Evolutionary conservation across 1,140 invertebrate species (phyloP), one percentile per base, ranked within the genome.

Genomic region (Marisa cornuarietis): DNA sequence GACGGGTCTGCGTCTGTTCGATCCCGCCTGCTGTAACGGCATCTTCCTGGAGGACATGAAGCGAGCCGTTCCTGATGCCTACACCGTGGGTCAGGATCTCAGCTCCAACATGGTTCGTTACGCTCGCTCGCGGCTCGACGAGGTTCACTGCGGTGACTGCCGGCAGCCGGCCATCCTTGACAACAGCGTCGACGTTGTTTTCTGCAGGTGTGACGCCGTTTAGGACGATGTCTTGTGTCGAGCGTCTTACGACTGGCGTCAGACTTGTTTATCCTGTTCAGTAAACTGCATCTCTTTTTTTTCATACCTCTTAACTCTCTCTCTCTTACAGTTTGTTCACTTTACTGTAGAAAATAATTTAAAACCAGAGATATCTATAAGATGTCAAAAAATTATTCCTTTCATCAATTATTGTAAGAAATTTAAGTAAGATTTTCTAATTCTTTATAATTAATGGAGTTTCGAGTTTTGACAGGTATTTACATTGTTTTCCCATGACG

Each of bases 21-120:
- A 86, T 71, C 84, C 84, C 31, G 85, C 85, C 16, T 86, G 85
- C 61, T 86, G 84, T 22, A 86, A 82, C 18, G 85, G 85, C 18
- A 84, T 85, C 71, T 86, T 86, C 74, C 76, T 86, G 24, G 78
- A 62, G 71, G 85, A 81, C 16, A 86, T 86, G 85, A 83, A 83
- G 73, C 63, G 76, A 2, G 80, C 79, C 0, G 24, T 83, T 16
- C 82, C 83, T 4, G 81, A 82, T 4, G 61, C 81, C 72, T 82
- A 84, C 63, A 80, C 82, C 0, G 79, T 82, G 18, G 85, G 85
- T 24, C 84, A 84, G 68, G 85, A 86, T 76, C 80, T 86, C 9
- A 86, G 84, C 74, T 54, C 79, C 14, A 79, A 83, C 31, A 86
- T 86, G 85, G 84, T 83, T 6, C 78, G 80, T n/a, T 86, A 79